A percentile compares a stretch with the other conserved stretches of the same genome.
Conservation (phyloP, 2,113 vertebrate genomes). For the Sisor rabdophorus region DNA sequence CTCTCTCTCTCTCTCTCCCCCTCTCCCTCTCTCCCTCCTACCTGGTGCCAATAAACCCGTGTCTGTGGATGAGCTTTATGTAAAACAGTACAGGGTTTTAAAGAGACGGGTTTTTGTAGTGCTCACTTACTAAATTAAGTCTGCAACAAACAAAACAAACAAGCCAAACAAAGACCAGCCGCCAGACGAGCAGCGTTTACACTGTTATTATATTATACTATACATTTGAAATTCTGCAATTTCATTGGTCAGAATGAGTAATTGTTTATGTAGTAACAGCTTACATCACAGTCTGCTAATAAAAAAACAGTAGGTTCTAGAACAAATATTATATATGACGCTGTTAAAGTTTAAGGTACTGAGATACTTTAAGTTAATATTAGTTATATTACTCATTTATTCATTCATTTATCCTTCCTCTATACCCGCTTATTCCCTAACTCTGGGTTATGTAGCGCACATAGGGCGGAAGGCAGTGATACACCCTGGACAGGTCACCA, state of each 20-base stretch:
- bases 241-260: background rate
- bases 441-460: no score
- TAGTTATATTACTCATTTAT: no score
- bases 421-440: no score
- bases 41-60: slow-evolving; percentile 50
- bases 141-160: slow-evolving; percentile 45
- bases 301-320: no score
- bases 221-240: background rate
- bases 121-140: slow-evolving; percentile 66
- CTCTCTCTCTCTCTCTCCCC: no score
- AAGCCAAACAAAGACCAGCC: slow-evolving; percentile 33
- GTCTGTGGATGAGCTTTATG: slow-evolving; percentile 59
- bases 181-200: background rate
- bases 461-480: no score
- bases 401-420: no score
- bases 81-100: slow-evolving; percentile 45
- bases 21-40: slow-evolving; percentile 48
- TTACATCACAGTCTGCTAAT: no score
- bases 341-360: no score
- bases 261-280: background rate
- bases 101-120: slow-evolving; percentile 57
- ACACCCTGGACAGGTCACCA: no score
- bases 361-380: no score
- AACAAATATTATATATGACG: no score
- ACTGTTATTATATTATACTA: background rate